phyloP scores from a whole-genome alignment of 37 sponge, comb jelly and placozoan species.

The Aphrocallistes beatrix region DNA sequence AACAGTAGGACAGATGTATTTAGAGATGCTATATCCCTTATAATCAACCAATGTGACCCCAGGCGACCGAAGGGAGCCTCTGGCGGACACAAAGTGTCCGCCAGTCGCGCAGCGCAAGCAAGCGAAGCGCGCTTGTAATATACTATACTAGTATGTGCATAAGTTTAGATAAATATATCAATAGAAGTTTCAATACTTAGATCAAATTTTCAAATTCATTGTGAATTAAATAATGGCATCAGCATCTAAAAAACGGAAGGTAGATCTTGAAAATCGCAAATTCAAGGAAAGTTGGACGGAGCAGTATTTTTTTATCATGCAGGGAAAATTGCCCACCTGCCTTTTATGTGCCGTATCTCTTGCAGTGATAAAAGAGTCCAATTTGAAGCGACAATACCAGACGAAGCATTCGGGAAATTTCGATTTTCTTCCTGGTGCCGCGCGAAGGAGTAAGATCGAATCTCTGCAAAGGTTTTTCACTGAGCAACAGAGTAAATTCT shows the following conservation, averaged over 20 bases:
- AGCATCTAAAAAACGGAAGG: neutral
- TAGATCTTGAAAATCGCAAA: neutral
- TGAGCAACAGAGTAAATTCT: neutral
- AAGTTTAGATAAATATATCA: too few species aligned
- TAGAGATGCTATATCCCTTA: too few species aligned
- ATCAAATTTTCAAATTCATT: too few species aligned
- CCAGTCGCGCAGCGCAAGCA: too few species aligned
- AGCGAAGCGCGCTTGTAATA: too few species aligned
- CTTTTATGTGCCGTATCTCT: neutral
- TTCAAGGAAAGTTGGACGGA: slow-evolving; percentile 6
- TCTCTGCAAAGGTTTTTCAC: neutral
- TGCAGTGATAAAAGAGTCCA: neutral
- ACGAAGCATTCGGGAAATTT: neutral
- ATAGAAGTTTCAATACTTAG: too few species aligned
- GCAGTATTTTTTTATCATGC: slow-evolving; percentile 15
- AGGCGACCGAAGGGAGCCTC: too few species aligned
- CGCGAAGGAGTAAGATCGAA: neutral
- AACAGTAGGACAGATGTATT: too few species aligned
- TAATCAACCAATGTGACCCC: too few species aligned
- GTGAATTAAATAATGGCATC: too few species aligned
- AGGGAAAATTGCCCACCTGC: neutral
- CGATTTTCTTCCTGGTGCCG: neutral
- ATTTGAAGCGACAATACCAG: neutral
- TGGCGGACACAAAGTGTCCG: too few species aligned
- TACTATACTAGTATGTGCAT: too few species aligned